Conservation (phyloP, 2,113 vertebrate genomes). For the Zosterops lateralis region DNA sequence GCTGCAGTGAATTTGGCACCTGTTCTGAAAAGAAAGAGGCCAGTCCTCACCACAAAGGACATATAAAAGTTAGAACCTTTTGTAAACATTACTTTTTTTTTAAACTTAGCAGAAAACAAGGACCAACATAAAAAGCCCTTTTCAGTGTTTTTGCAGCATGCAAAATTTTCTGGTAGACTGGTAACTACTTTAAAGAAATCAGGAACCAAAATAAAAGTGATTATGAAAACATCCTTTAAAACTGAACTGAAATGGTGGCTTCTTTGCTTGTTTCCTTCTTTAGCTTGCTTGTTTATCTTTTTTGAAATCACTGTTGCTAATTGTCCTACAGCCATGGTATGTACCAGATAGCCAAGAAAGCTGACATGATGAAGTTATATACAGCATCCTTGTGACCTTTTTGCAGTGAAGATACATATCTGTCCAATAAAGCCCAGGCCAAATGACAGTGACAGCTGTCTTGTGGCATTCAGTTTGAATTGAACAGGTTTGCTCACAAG, state of each 20-base stretch:
- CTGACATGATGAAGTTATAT: slow-evolving; percentile 69
- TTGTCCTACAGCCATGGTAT: slow-evolving; percentile 50
- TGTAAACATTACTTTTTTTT: not conserved
- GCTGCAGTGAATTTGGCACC: not conserved
- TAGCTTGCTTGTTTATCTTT: slow-evolving; percentile 3
- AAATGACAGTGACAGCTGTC: slow-evolving; percentile 92
- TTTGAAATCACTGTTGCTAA: slow-evolving; percentile 43
- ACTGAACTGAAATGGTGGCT: not conserved
- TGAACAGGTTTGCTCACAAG: slow-evolving; percentile 66
- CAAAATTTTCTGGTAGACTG: not conserved
- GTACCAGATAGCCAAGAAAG: slow-evolving; percentile 64
- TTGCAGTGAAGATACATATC: slow-evolving; percentile 71
- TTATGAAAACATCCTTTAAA: not conserved
- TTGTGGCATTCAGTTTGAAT: slow-evolving; percentile 74
- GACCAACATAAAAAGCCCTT: not conserved
- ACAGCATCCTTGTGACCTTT: slow-evolving; percentile 65
- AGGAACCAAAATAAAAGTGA: not conserved
- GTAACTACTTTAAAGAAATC: not conserved
- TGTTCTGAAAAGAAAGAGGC: not conserved
- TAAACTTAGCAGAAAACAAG: not conserved
- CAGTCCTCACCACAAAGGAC: not conserved
- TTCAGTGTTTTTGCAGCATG: not conserved
- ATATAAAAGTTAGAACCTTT: not conserved
- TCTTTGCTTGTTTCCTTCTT: not conserved
- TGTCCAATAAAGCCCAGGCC: slow-evolving; percentile 73